phyloP scores from a whole-genome alignment of 2,113 vertebrate species.

The Cinclus mexicanus region DNA sequence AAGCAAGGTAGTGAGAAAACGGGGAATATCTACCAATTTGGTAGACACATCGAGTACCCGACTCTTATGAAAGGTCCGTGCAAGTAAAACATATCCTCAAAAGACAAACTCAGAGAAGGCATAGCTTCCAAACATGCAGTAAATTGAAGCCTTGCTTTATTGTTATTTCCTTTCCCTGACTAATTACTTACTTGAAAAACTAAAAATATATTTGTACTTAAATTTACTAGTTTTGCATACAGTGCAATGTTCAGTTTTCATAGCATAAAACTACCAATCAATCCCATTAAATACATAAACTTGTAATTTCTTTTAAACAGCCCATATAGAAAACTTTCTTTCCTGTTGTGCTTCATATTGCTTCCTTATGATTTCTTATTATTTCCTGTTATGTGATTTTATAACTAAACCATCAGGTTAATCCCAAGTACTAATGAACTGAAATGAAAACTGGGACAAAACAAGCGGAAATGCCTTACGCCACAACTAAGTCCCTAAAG shows the following conservation, averaged over 20 bases:
- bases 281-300: background rate
- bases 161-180: background rate
- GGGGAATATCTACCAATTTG: background rate
- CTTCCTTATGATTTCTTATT: conserved; percentile 41
- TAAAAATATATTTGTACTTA: background rate
- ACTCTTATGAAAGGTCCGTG: background rate
- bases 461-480: background rate
- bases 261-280: background rate
- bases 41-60: background rate
- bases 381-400: conserved; percentile 43
- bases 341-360: conserved; percentile 10
- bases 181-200: background rate
- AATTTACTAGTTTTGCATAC: background rate
- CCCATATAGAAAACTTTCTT: background rate
- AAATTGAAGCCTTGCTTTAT: background rate
- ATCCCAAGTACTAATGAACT: conserved; percentile 9
- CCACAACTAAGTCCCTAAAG: background rate
- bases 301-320: background rate
- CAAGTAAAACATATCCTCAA: background rate
- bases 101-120: background rate
- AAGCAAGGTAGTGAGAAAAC: background rate
- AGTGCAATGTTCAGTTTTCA: background rate
- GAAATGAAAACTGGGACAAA: conserved; percentile 9
- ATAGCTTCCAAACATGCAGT: background rate
- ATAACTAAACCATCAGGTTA: conserved; percentile 37